Evolutionary conservation across 2,797 vertebrate species (phyloP).

Genomic region (Channa striata): DNA sequence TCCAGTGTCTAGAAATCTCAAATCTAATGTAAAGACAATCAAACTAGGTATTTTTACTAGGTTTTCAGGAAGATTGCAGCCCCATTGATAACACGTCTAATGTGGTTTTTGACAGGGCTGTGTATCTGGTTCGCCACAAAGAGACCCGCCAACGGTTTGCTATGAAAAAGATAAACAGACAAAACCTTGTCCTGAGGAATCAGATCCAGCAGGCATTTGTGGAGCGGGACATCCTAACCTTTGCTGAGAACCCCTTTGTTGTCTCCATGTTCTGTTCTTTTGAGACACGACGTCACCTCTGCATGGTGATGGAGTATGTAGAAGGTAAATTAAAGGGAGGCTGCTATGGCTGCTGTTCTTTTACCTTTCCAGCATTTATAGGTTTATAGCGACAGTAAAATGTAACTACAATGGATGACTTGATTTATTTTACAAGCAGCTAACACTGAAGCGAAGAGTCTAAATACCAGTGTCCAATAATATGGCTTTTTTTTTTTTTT

Average conservation of each 20-base stretch:
- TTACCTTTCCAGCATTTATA: background rate
- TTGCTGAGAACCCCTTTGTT: constrained; percentile 97
- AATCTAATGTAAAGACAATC: background rate
- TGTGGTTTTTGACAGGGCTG: constrained; percentile 84
- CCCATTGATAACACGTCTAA: background rate
- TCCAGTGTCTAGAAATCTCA: background rate
- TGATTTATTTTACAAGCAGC: background rate
- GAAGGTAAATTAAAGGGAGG: constrained; percentile 86
- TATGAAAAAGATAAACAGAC: constrained; percentile 99
- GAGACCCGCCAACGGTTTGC: constrained; percentile 96
- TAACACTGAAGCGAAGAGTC: background rate
- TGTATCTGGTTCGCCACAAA: constrained; percentile 94
- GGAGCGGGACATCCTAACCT: constrained; percentile 97
- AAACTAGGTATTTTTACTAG: too few species aligned
- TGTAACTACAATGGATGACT: background rate
- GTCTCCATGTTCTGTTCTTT: constrained; percentile 99
- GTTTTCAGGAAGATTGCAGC: background rate
- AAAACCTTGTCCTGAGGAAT: constrained; percentile 96
- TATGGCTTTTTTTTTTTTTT: background rate
- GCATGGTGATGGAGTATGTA: constrained; percentile 99
- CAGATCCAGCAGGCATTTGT: constrained; percentile 99
- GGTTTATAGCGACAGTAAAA: background rate
- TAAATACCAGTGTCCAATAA: background rate
- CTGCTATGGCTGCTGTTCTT: background rate
- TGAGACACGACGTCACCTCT: constrained; percentile 94